Conservation (phyloP, 2,113 vertebrate species). For the Aplodontia rufa region DNA sequence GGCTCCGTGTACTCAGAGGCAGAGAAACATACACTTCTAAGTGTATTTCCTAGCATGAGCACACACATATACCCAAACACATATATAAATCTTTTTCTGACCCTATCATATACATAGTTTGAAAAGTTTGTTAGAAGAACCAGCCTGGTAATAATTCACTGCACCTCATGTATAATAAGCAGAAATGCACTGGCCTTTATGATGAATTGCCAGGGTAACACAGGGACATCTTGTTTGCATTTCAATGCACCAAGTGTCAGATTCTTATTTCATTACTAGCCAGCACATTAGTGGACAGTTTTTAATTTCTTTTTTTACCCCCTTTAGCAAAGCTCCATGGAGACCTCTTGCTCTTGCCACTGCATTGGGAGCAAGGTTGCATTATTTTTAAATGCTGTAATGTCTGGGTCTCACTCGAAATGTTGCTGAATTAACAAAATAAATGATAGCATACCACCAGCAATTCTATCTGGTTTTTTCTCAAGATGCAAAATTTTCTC, state of each 20-base stretch:
- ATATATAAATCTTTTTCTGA: slow-evolving; percentile 75
- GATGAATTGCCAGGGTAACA: slow-evolving; percentile 95
- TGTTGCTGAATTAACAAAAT: slow-evolving; percentile 81
- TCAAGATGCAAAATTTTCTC: slow-evolving; percentile 32
- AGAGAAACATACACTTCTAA: slow-evolving; percentile 27
- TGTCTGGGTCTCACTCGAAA: slow-evolving; percentile 63
- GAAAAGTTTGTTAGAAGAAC: slow-evolving; percentile 94
- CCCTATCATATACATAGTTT: slow-evolving; percentile 71
- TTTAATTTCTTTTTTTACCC: slow-evolving; percentile 90
- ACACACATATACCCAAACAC: slow-evolving; percentile 24
- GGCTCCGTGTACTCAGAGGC: not conserved
- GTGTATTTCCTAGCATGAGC: not conserved
- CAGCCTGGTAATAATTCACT: slow-evolving; percentile 92
- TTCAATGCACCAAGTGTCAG: slow-evolving; percentile 95
- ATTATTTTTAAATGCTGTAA: slow-evolving; percentile 76
- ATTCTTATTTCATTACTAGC: slow-evolving; percentile 96
- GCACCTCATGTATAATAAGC: slow-evolving; percentile 96
- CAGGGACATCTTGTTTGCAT: slow-evolving; percentile 96
- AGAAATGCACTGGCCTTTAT: slow-evolving; percentile 91
- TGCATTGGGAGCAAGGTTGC: slow-evolving; percentile 73
- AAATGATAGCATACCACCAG: slow-evolving; percentile 61
- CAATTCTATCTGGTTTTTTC: slow-evolving; percentile 37
- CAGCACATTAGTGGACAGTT: slow-evolving; percentile 94
- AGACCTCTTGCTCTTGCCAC: slow-evolving; percentile 81
- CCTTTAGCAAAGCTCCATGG: slow-evolving; percentile 83